These are phyloP conservation scores for Loxodonta africana DNA, from an alignment of 2,113 vertebrate species.

Conservation along the genomic window DNA sequence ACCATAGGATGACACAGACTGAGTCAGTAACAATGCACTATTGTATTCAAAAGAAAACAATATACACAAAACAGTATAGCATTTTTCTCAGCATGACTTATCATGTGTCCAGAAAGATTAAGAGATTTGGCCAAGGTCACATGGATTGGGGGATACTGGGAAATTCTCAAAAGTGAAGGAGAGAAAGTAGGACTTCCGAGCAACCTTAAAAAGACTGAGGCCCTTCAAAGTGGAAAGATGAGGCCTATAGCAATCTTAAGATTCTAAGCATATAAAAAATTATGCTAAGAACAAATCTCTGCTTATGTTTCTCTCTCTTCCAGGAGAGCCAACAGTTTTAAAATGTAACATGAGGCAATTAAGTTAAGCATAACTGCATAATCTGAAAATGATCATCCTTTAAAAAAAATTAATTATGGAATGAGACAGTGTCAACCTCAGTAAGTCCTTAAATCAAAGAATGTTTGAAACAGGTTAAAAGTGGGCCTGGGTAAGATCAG, in stretches of 20 bases:
- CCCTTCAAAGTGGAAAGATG: background rate
- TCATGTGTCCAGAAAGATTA: background rate
- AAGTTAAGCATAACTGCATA: constrained; percentile 20
- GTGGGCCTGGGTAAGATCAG: background rate
- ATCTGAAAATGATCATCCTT: background rate
- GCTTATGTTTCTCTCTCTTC: background rate
- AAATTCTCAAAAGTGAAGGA: constrained; percentile 32
- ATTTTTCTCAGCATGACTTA: background rate
- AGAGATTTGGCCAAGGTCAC: constrained; percentile 14
- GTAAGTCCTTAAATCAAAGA: background rate
- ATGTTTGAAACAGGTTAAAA: background rate
- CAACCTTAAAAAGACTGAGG: background rate
- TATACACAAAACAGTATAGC: background rate
- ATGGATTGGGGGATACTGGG: background rate
- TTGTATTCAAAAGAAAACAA: constrained; percentile 26
- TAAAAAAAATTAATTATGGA: background rate
- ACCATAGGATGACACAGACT: constrained; percentile 25
- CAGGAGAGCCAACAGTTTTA: background rate
- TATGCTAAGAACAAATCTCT: background rate
- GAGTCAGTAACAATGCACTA: constrained; percentile 25
- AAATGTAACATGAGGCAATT: background rate
- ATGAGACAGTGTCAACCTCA: background rate
- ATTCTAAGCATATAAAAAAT: background rate
- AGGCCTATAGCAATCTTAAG: background rate
- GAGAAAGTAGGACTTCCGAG: background rate